These are phyloP conservation scores for Tipula lateralis DNA, from an alignment of 2,888 invertebrate species.

Conservation along the genomic window DNA sequence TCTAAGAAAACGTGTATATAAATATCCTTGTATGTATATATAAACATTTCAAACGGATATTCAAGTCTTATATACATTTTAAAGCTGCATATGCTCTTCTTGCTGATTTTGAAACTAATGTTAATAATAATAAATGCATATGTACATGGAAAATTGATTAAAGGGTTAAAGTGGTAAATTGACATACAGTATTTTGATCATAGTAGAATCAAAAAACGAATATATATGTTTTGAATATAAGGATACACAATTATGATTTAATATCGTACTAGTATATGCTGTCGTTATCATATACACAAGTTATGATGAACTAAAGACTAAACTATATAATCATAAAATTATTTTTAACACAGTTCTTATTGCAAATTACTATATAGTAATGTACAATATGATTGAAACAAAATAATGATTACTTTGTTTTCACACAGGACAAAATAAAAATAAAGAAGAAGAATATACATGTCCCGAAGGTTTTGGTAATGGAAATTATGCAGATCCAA, in stretches of 20 bases:
- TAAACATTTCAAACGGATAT: not conserved
- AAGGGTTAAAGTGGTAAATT: not conserved
- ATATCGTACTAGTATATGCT: too few relatives aligned
- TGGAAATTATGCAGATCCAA: slow-evolving; percentile 86
- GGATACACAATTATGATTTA: too few relatives aligned
- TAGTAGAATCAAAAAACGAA: not conserved
- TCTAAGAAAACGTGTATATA: not conserved
- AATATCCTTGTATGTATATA: not conserved
- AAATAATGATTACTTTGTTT: not conserved
- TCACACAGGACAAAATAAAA: slow-evolving; percentile 33
- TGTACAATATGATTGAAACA: not conserved
- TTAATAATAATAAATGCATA: not conserved
- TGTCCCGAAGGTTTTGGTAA: slow-evolving; percentile 81
- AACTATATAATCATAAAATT: too few relatives aligned
- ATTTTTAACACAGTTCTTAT: too few relatives aligned
- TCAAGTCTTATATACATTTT: not conserved
- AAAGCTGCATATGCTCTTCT: not conserved
- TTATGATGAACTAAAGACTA: too few relatives aligned
- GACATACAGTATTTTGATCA: too few relatives aligned
- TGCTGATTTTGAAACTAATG: not conserved
- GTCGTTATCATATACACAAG: too few relatives aligned
- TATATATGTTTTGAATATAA: too few relatives aligned
- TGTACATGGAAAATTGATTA: not conserved
- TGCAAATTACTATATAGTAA: too few relatives aligned
- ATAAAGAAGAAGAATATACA: slow-evolving; percentile 58